Base-by-base conservation (phyloP, 1,140 invertebrate species). In the Andricus grossulariae region DNA sequence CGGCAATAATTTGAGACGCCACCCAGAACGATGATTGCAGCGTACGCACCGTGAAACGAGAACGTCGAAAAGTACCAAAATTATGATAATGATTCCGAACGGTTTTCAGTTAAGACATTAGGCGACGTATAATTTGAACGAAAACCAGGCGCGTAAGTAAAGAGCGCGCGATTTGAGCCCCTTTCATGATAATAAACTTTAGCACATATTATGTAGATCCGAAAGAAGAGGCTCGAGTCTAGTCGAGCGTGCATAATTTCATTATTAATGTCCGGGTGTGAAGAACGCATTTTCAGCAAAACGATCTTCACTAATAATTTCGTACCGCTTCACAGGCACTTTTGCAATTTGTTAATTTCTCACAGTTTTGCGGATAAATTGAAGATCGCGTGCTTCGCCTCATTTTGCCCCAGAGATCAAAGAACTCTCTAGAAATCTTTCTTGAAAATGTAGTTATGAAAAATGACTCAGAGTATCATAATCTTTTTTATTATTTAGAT, bases 61-160 rank as follows among this genome's bases (percentile, higher is more conserved):
- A 89, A 88, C 83, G 77, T 76, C 72, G 83, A 84, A 83, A 89
- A 90, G 90, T 85, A 84, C 87, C 86, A 84, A 89, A 90, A 90
- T 90, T 91, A 90, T 88, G 88, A 91, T 90, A 91, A 91, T 90
- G 88, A 91, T 90, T 90, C 86, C 71, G 80, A 84, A 82, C 83
- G 75, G 85, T 89, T 90, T 91, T 91, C 88, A 90, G 89, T 91
- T 91, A 91, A 91, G 89, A 91, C 90, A 91, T 91, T 91, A 91
- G 86, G 84, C 80, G 83, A 89, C 85, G 84, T 89, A 88, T 90
- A 91, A 91, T 91, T 90, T 89, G 81, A 87, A 87, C 80, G 84
- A 86, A 86, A 88, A 87, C 54, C 86, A 86, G 80, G 81, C 81
- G 80, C 83, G 83, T 86, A 89, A 88, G 88, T 89, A 87, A 88